Evolutionary conservation across 1,140 invertebrate species (phyloP).

Genomic region (Zaprionus lachaisei): DNA sequence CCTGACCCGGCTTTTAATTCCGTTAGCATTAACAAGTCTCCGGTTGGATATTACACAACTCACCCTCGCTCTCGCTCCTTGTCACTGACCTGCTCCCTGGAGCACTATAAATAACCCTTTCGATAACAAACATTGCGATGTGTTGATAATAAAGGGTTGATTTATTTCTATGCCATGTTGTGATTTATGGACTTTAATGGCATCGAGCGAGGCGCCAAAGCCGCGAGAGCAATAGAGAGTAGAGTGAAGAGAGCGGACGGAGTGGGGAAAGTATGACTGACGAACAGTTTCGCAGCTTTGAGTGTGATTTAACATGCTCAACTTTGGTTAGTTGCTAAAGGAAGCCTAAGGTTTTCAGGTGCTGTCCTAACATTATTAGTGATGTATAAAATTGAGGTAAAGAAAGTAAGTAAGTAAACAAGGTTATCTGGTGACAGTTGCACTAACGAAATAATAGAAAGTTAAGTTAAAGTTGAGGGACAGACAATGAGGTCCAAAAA

Average conservation of each 20-base stretch:
- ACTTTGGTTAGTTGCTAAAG: neutral
- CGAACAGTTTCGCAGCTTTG: neutral
- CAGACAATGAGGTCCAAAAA: too few species aligned
- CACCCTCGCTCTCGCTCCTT: conserved; percentile 15
- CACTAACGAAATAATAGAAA: too few species aligned
- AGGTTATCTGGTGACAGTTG: too few species aligned
- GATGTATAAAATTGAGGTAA: neutral
- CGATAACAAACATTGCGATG: conserved; percentile 83
- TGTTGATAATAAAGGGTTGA: conserved; percentile 83
- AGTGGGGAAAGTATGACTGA: neutral
- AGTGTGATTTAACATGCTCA: neutral
- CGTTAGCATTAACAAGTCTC: conserved; percentile 61
- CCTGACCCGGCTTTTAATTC: conserved; percentile 60
- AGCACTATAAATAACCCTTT: conserved; percentile 82
- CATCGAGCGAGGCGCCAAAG: conserved; percentile 25
- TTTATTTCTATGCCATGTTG: conserved; percentile 82
- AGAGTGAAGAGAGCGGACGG: neutral
- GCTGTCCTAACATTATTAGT: neutral
- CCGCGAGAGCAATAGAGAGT: neutral
- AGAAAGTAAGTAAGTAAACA: too few species aligned
- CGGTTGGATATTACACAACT: conserved; percentile 25
- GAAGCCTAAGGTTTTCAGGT: neutral
- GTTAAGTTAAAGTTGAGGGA: too few species aligned
- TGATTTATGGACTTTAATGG: conserved; percentile 82
- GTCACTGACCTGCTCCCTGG: conserved; percentile 47